A percentile compares a stretch with the other conserved stretches of the same genome.
phyloP scores from a whole-genome alignment of 2,113 vertebrate genomes.

The Psettodes erumei region DNA sequence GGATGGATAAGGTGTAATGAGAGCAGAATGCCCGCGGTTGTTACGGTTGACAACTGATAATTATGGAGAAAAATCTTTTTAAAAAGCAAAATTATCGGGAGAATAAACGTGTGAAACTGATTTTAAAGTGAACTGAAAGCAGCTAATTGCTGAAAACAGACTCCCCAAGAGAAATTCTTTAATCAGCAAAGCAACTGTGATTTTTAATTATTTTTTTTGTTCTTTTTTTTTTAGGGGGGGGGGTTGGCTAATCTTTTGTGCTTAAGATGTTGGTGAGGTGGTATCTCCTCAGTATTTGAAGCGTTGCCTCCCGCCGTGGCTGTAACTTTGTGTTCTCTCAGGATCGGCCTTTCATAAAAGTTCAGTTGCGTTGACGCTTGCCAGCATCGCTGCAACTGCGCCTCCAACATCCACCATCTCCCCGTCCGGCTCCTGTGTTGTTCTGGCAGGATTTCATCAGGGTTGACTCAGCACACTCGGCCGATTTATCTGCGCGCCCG shows the following conservation, averaged over 20 bases:
- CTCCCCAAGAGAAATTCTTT: background rate
- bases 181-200: background rate
- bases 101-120: background rate
- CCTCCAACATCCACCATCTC: background rate
- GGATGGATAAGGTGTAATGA: background rate
- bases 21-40: background rate
- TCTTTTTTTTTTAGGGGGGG: too few species aligned
- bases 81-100: background rate
- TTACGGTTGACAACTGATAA: background rate
- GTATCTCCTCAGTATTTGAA: too few species aligned
- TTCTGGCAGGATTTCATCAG: background rate
- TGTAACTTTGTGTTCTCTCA: too few species aligned
- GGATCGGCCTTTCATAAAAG: too few species aligned
- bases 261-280: too few species aligned
- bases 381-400: background rate
- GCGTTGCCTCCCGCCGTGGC: too few species aligned
- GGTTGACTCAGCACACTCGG: background rate
- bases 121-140: slow-evolving; percentile 4
- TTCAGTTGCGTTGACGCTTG: too few species aligned
- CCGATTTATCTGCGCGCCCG: background rate
- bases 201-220: too few species aligned
- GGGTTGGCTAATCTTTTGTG: too few species aligned
- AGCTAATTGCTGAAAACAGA: background rate
- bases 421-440: background rate
- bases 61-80: background rate